These are phyloP conservation scores for Drosophila watanabei DNA, from an alignment of 1,140 invertebrate species.

Conservation along the genomic window DNA sequence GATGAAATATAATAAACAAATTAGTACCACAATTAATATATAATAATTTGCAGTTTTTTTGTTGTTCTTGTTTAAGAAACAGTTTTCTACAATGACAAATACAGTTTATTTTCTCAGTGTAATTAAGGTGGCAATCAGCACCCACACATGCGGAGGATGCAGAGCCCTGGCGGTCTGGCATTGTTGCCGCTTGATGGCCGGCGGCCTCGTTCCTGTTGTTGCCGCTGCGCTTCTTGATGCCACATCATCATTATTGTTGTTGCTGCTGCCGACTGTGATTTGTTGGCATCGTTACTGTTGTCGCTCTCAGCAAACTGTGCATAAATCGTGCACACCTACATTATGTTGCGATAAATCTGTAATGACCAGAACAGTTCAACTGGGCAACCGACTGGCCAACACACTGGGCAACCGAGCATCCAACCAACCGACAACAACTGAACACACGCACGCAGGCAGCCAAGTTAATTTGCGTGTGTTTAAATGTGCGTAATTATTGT, in stretches of 20 bases:
- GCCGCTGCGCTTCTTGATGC: constrained; percentile 59
- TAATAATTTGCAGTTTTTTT: background rate
- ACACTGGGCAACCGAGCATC: constrained; percentile 15
- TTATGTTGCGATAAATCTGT: constrained; percentile 80
- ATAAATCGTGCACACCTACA: constrained; percentile 82
- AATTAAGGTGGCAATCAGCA: constrained; percentile 51
- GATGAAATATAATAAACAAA: too few species aligned
- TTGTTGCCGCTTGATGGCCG: constrained; percentile 56
- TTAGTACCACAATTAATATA: too few species aligned
- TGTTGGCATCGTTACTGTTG: constrained; percentile 82
- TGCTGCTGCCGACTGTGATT: constrained; percentile 62
- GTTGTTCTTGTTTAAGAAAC: background rate
- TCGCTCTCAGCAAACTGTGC: constrained; percentile 81
- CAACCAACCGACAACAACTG: constrained; percentile 26
- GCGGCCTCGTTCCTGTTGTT: constrained; percentile 29
- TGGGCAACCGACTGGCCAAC: constrained; percentile 19
- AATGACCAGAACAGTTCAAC: constrained; percentile 57
- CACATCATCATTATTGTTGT: constrained; percentile 64
- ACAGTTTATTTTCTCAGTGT: background rate
- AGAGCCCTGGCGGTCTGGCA: constrained; percentile 12
- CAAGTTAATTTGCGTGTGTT: constrained; percentile 78
- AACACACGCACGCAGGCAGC: background rate
- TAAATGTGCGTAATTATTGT: constrained; percentile 82
- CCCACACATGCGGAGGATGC: constrained; percentile 10
- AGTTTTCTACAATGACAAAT: background rate